Base-by-base conservation (phyloP, 2,797 vertebrate species). In the Nothura maculosa region DNA sequence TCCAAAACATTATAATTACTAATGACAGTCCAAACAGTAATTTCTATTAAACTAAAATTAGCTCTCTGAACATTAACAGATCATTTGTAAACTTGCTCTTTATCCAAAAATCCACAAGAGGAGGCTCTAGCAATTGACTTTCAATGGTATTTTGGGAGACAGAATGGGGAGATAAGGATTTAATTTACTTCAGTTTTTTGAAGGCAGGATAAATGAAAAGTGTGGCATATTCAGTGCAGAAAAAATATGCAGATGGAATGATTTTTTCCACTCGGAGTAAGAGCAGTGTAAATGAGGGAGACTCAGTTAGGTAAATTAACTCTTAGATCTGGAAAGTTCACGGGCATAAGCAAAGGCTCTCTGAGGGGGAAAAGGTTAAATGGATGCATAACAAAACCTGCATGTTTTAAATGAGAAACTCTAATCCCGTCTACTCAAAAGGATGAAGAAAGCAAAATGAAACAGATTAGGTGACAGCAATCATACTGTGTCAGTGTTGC, bases 321-420 rank as follows among this genome's bases (percentile, higher is more conserved):
- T 85, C 43, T 81, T 78, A 94, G 85, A 89, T 93, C 89, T 89
- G 45, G 32, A 77, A 86, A 89, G 82, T 94, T 50, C 92, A 79
- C n/a, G 74, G 48, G 43, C 67, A 69, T 6, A 87, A 54, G 66
- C 73, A 90, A 94, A 95, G 48, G 61, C 74, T 86, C 69, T 90
- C 45, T 16, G 57, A 94, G 77, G 22, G 85, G 81, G 61, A 89
- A 79, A 95, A 94, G 80, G 89, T 93, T 96, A 95, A 95, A 85
- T 84, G 87, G 36, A 85, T 93, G 85, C 77, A 91, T 13, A 91
- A 74, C 63, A 94, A 93, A 96, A 94, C 58, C 87, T 92, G 87
- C 70, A 50, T 95, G 74, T 93, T 93, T 96, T 87, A 93, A 88
- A 73, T 92, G 92, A 92, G 90, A 95, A 94, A 72, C 86, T 89